phyloP scores from a whole-genome alignment of 2,888 invertebrate genomes.

The Podotricha telesiphe region DNA sequence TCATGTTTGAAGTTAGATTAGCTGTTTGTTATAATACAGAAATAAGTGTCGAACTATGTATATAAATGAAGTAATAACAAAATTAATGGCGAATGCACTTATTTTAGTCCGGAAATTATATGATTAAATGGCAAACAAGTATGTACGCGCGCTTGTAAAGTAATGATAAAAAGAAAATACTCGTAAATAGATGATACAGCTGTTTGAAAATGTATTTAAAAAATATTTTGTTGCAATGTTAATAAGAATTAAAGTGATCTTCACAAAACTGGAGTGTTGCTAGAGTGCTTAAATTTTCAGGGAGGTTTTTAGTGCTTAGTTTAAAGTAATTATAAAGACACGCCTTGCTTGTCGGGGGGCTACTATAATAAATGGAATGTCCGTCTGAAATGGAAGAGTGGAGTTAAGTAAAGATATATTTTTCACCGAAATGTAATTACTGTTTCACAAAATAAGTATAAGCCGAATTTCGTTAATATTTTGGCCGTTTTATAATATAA shows the following conservation, averaged over 20 bases:
- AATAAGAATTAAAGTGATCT: slow-evolving; percentile 27
- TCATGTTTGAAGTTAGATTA: too few species aligned
- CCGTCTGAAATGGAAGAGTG: slow-evolving; percentile 21
- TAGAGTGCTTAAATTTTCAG: slow-evolving; percentile 22
- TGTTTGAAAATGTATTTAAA: background rate
- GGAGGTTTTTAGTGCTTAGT: slow-evolving; percentile 31
- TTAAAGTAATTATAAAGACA: slow-evolving; percentile 29
- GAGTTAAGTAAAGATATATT: slow-evolving; percentile 11
- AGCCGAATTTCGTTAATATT: background rate
- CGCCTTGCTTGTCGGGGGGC: background rate
- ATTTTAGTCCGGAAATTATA: too few species aligned
- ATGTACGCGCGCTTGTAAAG: background rate
- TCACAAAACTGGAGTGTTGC: background rate
- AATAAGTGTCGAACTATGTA: too few species aligned
- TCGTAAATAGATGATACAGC: background rate
- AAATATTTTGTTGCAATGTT: slow-evolving; percentile 17
- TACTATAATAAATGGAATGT: slow-evolving; percentile 26
- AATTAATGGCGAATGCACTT: background rate
- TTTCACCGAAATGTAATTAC: background rate
- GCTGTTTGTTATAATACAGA: too few species aligned
- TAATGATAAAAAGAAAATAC: background rate
- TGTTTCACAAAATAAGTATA: background rate
- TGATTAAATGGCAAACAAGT: too few species aligned
- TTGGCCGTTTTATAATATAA: too few species aligned
- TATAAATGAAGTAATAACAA: background rate